phyloP scores from a whole-genome alignment of 1,140 invertebrate genomes.

The Myzus persicae region DNA sequence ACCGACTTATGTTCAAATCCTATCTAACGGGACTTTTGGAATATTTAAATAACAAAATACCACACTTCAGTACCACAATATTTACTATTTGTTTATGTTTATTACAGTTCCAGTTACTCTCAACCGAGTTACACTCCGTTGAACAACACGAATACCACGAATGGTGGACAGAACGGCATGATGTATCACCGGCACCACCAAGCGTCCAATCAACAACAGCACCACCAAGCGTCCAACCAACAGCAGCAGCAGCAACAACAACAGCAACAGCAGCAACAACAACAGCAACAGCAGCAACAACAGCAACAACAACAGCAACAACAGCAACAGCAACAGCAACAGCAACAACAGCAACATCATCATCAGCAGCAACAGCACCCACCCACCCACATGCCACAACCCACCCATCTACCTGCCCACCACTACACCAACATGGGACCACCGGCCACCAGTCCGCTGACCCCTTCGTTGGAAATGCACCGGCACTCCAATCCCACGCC shows the following conservation, averaged over 20 bases:
- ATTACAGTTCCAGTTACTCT: slow-evolving; percentile 49
- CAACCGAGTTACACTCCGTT: slow-evolving; percentile 51
- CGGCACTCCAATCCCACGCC: slow-evolving; percentile 68
- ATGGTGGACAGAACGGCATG: slow-evolving; percentile 46
- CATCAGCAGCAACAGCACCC: slow-evolving; percentile 61
- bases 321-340: slow-evolving; percentile 68
- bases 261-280: slow-evolving; percentile 11
- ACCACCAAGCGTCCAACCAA: slow-evolving; percentile 58
- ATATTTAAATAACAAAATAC: not conserved
- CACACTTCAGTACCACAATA: not conserved
- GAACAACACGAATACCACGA: slow-evolving; percentile 25
- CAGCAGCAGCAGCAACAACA: slow-evolving; percentile 42
- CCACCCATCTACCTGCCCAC: slow-evolving; percentile 63
- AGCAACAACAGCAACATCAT: slow-evolving; percentile 53
- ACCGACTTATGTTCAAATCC: not conserved
- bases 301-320: slow-evolving; percentile 63
- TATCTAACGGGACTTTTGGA: not conserved
- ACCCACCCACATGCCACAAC: slow-evolving; percentile 61
- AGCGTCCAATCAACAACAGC: slow-evolving; percentile 46
- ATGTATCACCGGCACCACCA: slow-evolving; percentile 59
- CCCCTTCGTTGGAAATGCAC: slow-evolving; percentile 65
- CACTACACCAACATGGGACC: slow-evolving; percentile 63
- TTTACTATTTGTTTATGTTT: not conserved
- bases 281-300: slow-evolving; percentile 50
- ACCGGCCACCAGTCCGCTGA: slow-evolving; percentile 60